Conservation (phyloP, 2,113 vertebrate genomes). For the Pseudolaguvia tuberculata region DNA sequence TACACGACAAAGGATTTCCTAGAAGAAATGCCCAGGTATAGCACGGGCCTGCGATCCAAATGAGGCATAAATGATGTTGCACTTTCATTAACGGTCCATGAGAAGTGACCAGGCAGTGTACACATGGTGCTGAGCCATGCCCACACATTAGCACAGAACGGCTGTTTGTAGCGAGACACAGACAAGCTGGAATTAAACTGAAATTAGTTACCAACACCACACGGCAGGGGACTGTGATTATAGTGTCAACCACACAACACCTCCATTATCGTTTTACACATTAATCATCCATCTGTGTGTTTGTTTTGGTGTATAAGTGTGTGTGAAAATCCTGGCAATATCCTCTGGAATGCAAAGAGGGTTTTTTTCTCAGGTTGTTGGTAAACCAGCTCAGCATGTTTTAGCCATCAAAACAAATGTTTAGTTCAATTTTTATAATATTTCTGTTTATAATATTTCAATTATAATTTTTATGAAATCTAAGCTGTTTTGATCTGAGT, state of each 20-base stretch:
- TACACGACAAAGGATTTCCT: constrained; percentile 8
- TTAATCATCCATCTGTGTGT: constrained; percentile 32
- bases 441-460: background rate
- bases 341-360: constrained; percentile 26
- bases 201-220: constrained; percentile 46
- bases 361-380: constrained; percentile 29
- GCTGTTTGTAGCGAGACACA: constrained; percentile 38
- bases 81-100: constrained; percentile 37
- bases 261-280: constrained; percentile 45
- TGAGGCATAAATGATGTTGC: constrained; percentile 28
- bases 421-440: background rate
- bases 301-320: constrained; percentile 26
- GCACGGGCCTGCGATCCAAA: constrained; percentile 1
- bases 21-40: constrained; percentile 16
- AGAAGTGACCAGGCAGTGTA: constrained; percentile 22
- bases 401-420: constrained; percentile 16
- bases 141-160: constrained; percentile 40
- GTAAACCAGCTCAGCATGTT: constrained; percentile 12
- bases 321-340: constrained; percentile 17
- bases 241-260: constrained; percentile 42
- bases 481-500: background rate
- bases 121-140: constrained; percentile 4
- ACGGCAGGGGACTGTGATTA: constrained; percentile 40
- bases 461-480: background rate
- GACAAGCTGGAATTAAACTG: constrained; percentile 45